A percentile compares a stretch with the other conserved stretches of the same genome.
Conservation (phyloP, 1,140 invertebrate species). For the Rhynchophorus ferrugineus region DNA sequence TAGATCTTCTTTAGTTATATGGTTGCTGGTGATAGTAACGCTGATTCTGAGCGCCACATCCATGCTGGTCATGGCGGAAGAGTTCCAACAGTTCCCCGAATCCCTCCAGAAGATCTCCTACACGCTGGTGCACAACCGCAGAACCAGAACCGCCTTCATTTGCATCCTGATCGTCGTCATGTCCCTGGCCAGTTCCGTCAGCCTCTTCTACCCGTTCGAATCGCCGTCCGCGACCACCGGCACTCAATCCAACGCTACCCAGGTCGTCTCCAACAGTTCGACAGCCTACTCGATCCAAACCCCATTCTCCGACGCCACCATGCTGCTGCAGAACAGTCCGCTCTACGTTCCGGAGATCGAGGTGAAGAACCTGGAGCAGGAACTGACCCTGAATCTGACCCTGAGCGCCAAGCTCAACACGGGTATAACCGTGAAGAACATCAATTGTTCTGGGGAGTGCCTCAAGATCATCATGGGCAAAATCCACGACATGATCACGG, state of each 20-base stretch:
- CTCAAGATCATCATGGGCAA: conserved; percentile 8
- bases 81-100: conserved; percentile 60
- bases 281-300: background rate
- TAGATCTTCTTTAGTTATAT: conserved; percentile 22
- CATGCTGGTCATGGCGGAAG: conserved; percentile 77
- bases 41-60: conserved; percentile 59
- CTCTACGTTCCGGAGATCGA: conserved; percentile 11
- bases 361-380: conserved; percentile 22
- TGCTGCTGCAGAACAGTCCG: conserved; percentile 6
- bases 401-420: conserved; percentile 41
- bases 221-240: background rate
- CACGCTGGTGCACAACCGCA: conserved; percentile 61
- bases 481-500: conserved; percentile 9
- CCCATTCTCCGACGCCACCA: background rate
- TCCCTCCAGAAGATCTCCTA: conserved; percentile 63
- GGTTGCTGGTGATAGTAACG: conserved; percentile 53
- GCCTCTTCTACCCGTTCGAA: conserved; percentile 7
- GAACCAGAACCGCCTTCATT: conserved; percentile 67
- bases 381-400: conserved; percentile 38
- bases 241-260: background rate
- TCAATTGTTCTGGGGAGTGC: conserved; percentile 17
- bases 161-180: conserved; percentile 74
- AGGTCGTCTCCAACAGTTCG: background rate
- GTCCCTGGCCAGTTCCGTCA: conserved; percentile 45
- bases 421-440: conserved; percentile 39